Conservation (phyloP, 2,888 invertebrate genomes). For the Dicycla oo region DNA sequence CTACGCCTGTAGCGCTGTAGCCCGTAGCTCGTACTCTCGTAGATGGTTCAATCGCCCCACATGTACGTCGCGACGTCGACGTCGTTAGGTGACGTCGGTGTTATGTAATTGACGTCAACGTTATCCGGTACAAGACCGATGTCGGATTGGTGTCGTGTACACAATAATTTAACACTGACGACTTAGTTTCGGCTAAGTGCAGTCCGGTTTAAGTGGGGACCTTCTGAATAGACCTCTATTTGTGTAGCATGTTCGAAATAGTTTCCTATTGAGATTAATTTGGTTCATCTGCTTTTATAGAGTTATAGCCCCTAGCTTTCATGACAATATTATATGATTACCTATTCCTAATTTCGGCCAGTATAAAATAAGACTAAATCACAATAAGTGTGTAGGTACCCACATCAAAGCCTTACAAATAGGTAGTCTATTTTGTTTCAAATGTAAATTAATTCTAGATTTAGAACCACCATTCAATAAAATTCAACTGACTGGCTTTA, state of each 20-base stretch:
- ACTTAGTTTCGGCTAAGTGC: slow-evolving; percentile 30
- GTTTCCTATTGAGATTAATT: not conserved
- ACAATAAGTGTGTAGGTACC: not conserved
- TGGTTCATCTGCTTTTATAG: not conserved
- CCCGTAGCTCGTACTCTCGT: slow-evolving; percentile 56
- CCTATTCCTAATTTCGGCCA: too few relatives aligned
- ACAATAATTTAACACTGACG: slow-evolving; percentile 37
- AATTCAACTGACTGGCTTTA: not conserved
- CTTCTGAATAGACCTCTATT: not conserved
- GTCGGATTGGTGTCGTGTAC: slow-evolving; percentile 47
- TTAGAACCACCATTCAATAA: not conserved
- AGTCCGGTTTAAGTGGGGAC: not conserved
- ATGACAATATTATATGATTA: not conserved
- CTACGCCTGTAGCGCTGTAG: slow-evolving; percentile 57
- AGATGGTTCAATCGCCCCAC: slow-evolving; percentile 56
- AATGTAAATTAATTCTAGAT: not conserved
- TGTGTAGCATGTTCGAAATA: too few relatives aligned
- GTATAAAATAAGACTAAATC: not conserved
- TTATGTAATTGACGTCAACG: slow-evolving; percentile 51
- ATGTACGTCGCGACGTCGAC: slow-evolving; percentile 40
- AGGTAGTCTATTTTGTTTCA: too few relatives aligned
- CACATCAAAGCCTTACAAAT: not conserved
- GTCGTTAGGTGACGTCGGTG: slow-evolving; percentile 48
- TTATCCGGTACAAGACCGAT: slow-evolving; percentile 50
- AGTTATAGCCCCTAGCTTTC: too few relatives aligned